phyloP scores from a whole-genome alignment of 2,888 invertebrate species.

The Hymenopus coronatus region DNA sequence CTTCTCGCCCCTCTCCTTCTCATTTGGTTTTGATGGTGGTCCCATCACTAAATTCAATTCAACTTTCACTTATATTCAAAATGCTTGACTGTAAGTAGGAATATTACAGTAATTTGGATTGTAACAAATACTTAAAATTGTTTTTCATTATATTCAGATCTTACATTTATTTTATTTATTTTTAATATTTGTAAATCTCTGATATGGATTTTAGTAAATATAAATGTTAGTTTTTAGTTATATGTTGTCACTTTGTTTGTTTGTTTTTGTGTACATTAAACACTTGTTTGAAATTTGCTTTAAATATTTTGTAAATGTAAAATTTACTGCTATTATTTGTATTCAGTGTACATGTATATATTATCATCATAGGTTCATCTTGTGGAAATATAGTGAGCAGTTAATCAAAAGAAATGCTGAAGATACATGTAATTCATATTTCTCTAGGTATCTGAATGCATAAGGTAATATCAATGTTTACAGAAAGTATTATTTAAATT shows the following conservation, averaged over 20 bases:
- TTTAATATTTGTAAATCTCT: background rate
- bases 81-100: background rate
- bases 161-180: background rate
- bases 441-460: background rate
- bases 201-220: background rate
- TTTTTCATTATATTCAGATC: background rate
- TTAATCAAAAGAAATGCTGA: background rate
- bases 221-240: background rate
- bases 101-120: background rate
- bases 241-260: background rate
- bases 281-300: background rate
- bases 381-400: background rate
- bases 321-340: background rate
- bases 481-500: background rate
- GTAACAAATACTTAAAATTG: background rate
- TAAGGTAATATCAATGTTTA: background rate
- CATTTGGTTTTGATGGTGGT: background rate
- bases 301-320: background rate
- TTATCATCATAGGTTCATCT: background rate
- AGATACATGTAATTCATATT: background rate
- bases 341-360: background rate
- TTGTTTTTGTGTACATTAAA: background rate
- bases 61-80: background rate
- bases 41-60: background rate
- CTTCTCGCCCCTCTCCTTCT: background rate